phyloP scores from a whole-genome alignment of 1,140 invertebrate species.

The Dreissena polymorpha region DNA sequence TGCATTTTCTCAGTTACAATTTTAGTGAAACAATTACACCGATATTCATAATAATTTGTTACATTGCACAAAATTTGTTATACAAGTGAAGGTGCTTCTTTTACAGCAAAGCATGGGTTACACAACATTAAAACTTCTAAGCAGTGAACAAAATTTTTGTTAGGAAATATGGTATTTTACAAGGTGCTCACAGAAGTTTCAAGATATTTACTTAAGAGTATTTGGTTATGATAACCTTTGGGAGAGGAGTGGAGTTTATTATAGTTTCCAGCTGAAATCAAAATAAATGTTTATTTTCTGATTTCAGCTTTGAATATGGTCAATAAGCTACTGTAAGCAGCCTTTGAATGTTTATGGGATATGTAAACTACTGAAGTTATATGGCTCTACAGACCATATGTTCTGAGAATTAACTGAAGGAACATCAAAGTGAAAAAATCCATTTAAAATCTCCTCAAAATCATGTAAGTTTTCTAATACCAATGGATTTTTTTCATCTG shows the following conservation, averaged over 20 bases:
- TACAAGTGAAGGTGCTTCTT: no score
- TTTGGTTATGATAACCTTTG: conserved; percentile 54
- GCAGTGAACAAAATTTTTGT: neutral
- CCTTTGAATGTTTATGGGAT: conserved; percentile 48
- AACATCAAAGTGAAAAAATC: conserved; percentile 46
- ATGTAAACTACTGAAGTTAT: conserved; percentile 57
- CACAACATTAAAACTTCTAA: no score
- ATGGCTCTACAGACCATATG: conserved; percentile 53
- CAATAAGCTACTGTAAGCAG: conserved; percentile 38
- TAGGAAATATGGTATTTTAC: neutral
- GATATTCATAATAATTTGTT: no score
- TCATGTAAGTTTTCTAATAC: conserved; percentile 3
- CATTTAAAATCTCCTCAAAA: conserved; percentile 49
- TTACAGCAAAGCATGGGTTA: no score
- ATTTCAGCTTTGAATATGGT: conserved; percentile 56
- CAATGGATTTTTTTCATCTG: conserved; percentile 47
- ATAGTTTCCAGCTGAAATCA: conserved; percentile 47
- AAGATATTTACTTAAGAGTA: conserved; percentile 42
- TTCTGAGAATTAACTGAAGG: conserved; percentile 47
- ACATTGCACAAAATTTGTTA: no score
- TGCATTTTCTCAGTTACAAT: no score
- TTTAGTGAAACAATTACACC: no score
- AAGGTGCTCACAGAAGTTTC: conserved; percentile 22
- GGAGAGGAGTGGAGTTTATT: conserved; percentile 29
- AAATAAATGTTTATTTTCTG: conserved; percentile 57